Evolutionary conservation across 2,113 vertebrate species (phyloP).

Genomic region (Phrynocephalus versicolor): DNA sequence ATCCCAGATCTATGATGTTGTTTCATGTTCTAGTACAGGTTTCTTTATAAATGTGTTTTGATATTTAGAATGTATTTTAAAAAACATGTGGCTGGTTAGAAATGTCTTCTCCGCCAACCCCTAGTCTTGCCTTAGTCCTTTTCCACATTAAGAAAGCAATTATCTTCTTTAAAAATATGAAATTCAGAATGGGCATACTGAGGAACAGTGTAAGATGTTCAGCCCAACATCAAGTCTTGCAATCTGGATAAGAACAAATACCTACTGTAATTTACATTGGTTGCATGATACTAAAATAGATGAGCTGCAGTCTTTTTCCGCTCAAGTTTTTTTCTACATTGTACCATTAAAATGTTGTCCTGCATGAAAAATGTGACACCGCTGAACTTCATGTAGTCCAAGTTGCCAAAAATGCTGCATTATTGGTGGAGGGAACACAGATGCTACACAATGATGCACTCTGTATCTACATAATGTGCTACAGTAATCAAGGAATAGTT

Average conservation of each 20-base stretch:
- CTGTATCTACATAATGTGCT: background rate
- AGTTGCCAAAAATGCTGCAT: background rate
- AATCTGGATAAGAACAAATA: slow-evolving; percentile 3
- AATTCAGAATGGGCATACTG: slow-evolving; percentile 7
- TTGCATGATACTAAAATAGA: background rate
- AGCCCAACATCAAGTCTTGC: slow-evolving; percentile 5
- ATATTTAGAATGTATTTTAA: background rate
- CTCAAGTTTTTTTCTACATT: background rate
- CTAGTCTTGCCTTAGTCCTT: background rate
- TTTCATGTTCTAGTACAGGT: background rate
- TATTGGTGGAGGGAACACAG: too few relatives aligned
- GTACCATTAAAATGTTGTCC: background rate
- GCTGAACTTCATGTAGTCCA: background rate
- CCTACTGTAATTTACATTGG: background rate
- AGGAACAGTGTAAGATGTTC: slow-evolving; percentile 15
- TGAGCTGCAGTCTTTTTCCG: background rate
- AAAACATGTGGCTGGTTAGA: background rate
- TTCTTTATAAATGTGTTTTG: too few relatives aligned
- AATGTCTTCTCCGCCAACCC: background rate
- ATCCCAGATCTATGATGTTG: background rate
- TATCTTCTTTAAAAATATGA: background rate
- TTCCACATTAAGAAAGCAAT: background rate
- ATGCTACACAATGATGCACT: background rate
- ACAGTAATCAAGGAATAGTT: slow-evolving; percentile 4
- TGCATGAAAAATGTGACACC: background rate